Evolutionary conservation across 2,113 vertebrate species (phyloP), one percentile per base, ranked within the genome.

Genomic region (Micronycteris hirsuta): DNA sequence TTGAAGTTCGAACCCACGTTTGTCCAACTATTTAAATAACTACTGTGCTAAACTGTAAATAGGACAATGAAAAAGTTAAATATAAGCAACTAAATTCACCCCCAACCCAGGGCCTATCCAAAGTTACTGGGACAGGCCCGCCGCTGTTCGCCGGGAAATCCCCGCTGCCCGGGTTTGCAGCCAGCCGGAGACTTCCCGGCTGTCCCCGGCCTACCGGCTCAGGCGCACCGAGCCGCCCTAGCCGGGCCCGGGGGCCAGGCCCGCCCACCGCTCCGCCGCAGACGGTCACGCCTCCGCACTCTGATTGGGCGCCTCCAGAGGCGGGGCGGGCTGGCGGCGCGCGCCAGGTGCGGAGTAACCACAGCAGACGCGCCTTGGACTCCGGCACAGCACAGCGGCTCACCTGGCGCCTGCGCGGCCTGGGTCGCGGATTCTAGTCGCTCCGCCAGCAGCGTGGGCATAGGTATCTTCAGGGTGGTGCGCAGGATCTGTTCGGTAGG

Each of bases 161-260:
- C 16, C 16, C 4, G 7, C 74, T 10, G 2, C 9, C 5, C 9
- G 0, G 4, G 20, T 52, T 5, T 0, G 22, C 36, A 2, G 8
- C 15, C 80, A 14, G 3, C 8, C 5, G 36, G 0, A 0, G 1
- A 9, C 11, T 2, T 1, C 26, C 19, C 31, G 0, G 0, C 0
- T 0, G 4, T 0, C 2, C 2, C 0, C 0, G 4, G 16, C 20
- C 10, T 0, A 31, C n/a, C 4, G 13, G 1, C 26, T 41, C 74
- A 4, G 31, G 26, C 1, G 71, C n/a, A 3, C 10, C 4, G 4
- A 1, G 11, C 1, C 11, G 58, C 58, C n/a, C n/a, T n/a, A n/a
- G n/a, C n/a, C n/a, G n/a, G n/a, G n/a, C n/a, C n/a, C n/a, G 10
- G 6, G 5, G 41, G 3, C 45, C 10, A 10, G 65, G 33, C 13